A percentile compares a stretch with the other conserved stretches of the same genome.
Evolutionary conservation across 2,797 vertebrate species (phyloP).

Genomic region (Helicolenus hilgendorfi): DNA sequence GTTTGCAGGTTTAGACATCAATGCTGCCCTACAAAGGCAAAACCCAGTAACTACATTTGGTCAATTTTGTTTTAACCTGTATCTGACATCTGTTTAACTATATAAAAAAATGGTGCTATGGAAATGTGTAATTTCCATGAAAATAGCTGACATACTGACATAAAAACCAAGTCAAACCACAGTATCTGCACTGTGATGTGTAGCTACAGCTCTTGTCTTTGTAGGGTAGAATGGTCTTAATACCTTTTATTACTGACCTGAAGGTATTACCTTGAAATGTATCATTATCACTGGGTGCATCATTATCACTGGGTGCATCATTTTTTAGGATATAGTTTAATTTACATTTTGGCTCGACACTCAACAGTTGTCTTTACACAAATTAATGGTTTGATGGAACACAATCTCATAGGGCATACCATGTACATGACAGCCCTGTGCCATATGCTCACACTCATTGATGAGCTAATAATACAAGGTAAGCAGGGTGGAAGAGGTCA

Average conservation of each 20-base stretch:
- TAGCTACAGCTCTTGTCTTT: not conserved
- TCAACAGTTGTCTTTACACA: slow-evolving; percentile 40
- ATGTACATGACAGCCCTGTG: not conserved
- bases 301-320: accelerated
- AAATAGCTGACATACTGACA: too few relatives aligned
- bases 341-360: not conserved
- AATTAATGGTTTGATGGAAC: not conserved
- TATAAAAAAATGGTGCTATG: not conserved
- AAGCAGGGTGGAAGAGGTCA: not conserved
- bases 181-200: not conserved
- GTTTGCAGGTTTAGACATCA: not conserved
- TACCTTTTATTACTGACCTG: not conserved
- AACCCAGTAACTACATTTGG: not conserved
- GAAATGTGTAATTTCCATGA: not conserved
- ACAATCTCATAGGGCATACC: not conserved
- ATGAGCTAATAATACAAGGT: not conserved
- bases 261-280: not conserved
- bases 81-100: not conserved
- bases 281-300: not conserved
- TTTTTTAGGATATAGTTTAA: not conserved
- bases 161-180: not conserved
- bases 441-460: not conserved
- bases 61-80: not conserved
- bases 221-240: not conserved
- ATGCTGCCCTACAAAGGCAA: not conserved